Evolutionary conservation across 2,797 vertebrate genomes (phyloP).

Genomic region (Halcyon chelicuti): DNA sequence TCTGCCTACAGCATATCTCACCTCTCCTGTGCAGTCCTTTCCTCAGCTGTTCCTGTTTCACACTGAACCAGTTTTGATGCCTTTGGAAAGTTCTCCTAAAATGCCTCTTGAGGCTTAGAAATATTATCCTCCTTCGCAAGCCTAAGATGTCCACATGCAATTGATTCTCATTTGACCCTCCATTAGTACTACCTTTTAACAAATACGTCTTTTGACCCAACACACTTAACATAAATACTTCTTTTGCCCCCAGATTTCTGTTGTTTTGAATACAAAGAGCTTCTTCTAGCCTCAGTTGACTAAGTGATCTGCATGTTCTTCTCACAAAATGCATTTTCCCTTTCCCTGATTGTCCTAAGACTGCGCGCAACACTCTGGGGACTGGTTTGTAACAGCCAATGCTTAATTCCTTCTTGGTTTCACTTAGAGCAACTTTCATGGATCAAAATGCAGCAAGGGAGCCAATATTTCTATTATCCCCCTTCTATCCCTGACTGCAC

Average conservation of each 20-base stretch:
- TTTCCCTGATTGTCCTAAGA: background rate
- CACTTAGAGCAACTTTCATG: background rate
- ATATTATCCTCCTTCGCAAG: background rate
- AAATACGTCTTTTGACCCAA: background rate
- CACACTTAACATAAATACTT: background rate
- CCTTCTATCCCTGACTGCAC: background rate
- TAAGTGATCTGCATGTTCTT: background rate
- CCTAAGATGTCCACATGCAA: background rate
- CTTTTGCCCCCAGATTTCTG: background rate
- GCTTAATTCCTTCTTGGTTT: background rate
- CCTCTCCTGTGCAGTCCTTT: background rate
- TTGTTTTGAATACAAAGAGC: background rate
- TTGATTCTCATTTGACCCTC: background rate
- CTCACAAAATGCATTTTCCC: background rate
- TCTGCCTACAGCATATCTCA: background rate
- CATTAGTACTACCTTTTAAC: background rate
- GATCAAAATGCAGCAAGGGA: background rate
- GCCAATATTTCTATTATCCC: background rate
- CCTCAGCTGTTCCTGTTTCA: background rate
- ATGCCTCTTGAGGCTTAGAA: background rate
- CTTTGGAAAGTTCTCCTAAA: background rate
- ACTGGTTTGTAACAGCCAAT: fast-evolving
- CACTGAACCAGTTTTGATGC: background rate
- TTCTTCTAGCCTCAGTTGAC: background rate
- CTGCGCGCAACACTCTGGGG: background rate